Percentiles rank a stretch among this genome's conserved stretches.
These are phyloP conservation scores for Phalera bucephala DNA, from an alignment of 2,888 invertebrate species.

Conservation along the genomic window DNA sequence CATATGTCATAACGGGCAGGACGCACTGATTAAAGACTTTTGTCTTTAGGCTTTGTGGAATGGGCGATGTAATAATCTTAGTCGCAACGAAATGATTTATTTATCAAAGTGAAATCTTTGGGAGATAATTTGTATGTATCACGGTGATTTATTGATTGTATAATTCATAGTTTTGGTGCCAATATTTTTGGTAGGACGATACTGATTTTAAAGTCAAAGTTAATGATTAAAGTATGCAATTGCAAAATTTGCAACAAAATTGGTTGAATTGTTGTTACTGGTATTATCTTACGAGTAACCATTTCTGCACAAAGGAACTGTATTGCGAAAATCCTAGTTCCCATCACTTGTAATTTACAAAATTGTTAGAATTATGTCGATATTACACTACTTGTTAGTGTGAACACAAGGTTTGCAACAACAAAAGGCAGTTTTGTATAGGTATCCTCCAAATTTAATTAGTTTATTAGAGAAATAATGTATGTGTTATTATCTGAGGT, in stretches of 20 bases:
- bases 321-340: constrained; percentile 33
- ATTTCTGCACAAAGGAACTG: constrained; percentile 20
- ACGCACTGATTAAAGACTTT: too few relatives aligned
- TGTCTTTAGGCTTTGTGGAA: too few relatives aligned
- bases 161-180: constrained; percentile 27
- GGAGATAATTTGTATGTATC: constrained; percentile 29
- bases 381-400: constrained; percentile 6
- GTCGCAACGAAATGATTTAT: constrained; percentile 51
- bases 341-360: constrained; percentile 41
- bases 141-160: constrained; percentile 30
- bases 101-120: constrained; percentile 43
- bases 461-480: too few relatives aligned
- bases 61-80: constrained; percentile 39
- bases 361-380: constrained; percentile 31
- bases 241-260: not conserved
- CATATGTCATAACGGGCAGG: too few relatives aligned
- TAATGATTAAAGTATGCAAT: not conserved
- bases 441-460: too few relatives aligned
- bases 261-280: constrained; percentile 9
- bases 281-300: constrained; percentile 15
- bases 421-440: too few relatives aligned
- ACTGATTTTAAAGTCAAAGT: not conserved
- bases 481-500: too few relatives aligned
- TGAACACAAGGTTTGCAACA: not conserved
- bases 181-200: constrained; percentile 6